Base-by-base conservation (phyloP, 2,797 vertebrate species). In the Aphelocoma californica region DNA sequence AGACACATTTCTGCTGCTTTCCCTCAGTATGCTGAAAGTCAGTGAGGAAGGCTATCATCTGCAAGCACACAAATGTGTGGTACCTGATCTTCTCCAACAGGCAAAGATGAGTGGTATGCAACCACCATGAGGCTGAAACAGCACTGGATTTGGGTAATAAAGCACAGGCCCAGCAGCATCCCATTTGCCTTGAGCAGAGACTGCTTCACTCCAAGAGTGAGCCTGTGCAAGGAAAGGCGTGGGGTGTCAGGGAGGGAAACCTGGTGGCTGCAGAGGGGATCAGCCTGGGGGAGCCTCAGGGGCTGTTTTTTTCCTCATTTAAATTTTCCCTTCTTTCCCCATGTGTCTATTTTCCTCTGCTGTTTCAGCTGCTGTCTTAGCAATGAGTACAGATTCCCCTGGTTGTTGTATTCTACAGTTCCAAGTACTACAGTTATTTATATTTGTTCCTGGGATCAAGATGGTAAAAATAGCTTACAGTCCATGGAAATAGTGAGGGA, bases 301-400 rank as follows among this genome's bases (percentile, higher is more conserved):
- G 40, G 3, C n/a, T 61, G 12, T 0, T 81, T 45, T 7, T 1
- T 0, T 1, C 5, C 31, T 26, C 0, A 0, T 74, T 86, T 78
- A 3, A 2, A 58, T 88, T 86, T 91, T 57, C 21, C 17, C 11
- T 71, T 90, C 57, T 81, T 53, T 85, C 40, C 14, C 16, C 0
- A 2, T 18, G 45, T 58, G 16, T 51, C 45, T 7, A 2, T 65
- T 74, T 74, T 83, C 32, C 38, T 83, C 40, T 95, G 91, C 70
- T 92, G 28, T 95, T 96, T 93, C 93, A 97, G 93, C 75, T 90
- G 62, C 57, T 78, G 18, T 69, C 36, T 54, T 77, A 91, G 57
- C 10, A 20, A 84, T 81, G 72, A 89, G 24, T 56, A 69, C 73
- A 66, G 57, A 62, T 84, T 34, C 24, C 29, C 12, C 31, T 72